phyloP scores from a whole-genome alignment of 2,888 invertebrate genomes.

The Strigamia transsilvanica region DNA sequence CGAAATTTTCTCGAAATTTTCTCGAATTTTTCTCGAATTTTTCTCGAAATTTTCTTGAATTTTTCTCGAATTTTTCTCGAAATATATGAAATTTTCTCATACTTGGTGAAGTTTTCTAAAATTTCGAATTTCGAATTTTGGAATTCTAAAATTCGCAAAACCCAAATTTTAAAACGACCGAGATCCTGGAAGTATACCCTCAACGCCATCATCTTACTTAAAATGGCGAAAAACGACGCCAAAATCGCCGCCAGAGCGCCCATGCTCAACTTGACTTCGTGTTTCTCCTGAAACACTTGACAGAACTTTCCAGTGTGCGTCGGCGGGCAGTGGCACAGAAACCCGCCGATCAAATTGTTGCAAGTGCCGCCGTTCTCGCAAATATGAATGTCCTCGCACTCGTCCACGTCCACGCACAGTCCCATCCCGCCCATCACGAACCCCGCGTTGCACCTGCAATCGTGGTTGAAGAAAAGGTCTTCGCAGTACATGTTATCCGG shows the following conservation, averaged over 20 bases:
- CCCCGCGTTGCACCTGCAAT: slow-evolving; percentile 57
- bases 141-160: no score
- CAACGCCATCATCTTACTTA: slow-evolving; percentile 77
- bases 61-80: no score
- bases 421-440: slow-evolving; percentile 53
- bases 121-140: no score
- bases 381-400: slow-evolving; percentile 57
- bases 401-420: slow-evolving; percentile 58
- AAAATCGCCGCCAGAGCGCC: slow-evolving; percentile 82
- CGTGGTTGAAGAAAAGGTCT: slow-evolving; percentile 65
- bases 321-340: slow-evolving; percentile 57
- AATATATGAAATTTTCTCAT: no score
- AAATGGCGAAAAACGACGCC: slow-evolving; percentile 82
- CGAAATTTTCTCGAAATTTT: no score
- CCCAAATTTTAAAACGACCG: no score
- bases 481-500: slow-evolving; percentile 61
- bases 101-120: no score
- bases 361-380: slow-evolving; percentile 57
- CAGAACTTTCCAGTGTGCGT: slow-evolving; percentile 58
- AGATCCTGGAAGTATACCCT: no score
- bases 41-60: no score
- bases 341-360: slow-evolving; percentile 56
- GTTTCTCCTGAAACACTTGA: slow-evolving; percentile 59
- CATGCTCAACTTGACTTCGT: slow-evolving; percentile 62
- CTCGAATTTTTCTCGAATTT: no score